Conservation (phyloP, 2,113 vertebrate genomes). For the Pachyramphus minor region DNA sequence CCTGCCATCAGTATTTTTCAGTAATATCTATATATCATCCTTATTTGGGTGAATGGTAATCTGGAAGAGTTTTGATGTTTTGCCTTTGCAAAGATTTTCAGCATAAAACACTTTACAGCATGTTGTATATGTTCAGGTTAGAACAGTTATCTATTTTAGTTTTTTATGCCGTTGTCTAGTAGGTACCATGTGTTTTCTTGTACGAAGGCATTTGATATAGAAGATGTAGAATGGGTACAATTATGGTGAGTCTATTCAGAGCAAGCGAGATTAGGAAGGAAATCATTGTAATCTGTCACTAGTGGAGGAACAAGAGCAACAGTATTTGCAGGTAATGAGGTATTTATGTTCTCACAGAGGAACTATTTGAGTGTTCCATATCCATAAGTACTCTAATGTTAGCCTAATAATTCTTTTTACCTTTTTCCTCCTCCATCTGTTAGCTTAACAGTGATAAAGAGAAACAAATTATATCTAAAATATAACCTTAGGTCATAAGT, state of each 20-base stretch:
- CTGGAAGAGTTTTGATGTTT: background rate
- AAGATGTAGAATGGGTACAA: background rate
- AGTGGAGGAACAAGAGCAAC: background rate
- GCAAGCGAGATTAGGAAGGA: background rate
- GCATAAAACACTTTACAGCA: background rate
- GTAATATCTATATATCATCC: background rate
- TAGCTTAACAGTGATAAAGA: background rate
- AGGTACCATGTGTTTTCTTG: background rate
- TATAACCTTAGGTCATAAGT: background rate
- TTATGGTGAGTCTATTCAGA: background rate
- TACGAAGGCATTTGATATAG: background rate
- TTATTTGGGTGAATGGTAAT: background rate
- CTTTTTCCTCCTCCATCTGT: accelerated
- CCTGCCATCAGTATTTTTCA: background rate
- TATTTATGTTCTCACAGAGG: background rate
- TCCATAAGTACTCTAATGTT: background rate
- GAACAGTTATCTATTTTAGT: background rate
- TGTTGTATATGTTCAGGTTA: background rate
- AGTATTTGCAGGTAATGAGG: background rate
- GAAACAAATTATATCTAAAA: background rate
- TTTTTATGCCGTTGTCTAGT: background rate
- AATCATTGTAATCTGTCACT: background rate
- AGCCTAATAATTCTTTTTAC: background rate
- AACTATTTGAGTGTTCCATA: background rate
- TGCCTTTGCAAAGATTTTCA: background rate